phyloP scores from a whole-genome alignment of 2,797 vertebrate species.

The Thaleichthys pacificus region DNA sequence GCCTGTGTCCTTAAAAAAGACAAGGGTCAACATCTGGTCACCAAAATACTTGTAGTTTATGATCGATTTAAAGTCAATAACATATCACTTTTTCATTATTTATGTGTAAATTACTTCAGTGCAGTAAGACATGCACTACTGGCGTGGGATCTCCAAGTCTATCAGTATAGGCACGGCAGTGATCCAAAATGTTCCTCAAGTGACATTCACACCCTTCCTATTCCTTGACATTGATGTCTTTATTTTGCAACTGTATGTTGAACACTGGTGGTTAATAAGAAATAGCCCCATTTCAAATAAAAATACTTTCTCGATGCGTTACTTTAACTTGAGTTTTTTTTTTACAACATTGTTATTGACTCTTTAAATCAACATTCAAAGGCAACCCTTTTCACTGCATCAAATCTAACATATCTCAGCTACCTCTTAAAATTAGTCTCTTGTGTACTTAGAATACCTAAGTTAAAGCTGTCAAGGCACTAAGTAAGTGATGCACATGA shows the following conservation, averaged over 20 bases:
- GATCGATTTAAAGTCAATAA: constrained; percentile 36
- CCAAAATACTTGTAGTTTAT: constrained; percentile 32
- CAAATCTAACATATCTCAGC: not conserved
- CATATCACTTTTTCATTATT: constrained; percentile 53
- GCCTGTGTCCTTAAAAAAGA: constrained; percentile 38
- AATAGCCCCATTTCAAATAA: not conserved
- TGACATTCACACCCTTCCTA: constrained; percentile 18
- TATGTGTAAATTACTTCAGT: constrained; percentile 46
- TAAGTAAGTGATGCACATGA: not conserved
- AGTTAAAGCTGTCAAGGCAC: not conserved
- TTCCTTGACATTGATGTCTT: constrained; percentile 15
- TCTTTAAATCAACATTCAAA: not conserved
- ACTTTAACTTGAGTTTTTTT: not conserved
- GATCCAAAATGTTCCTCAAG: constrained; percentile 18
- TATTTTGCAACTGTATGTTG: not conserved
- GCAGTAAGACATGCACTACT: constrained; percentile 42
- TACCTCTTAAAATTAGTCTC: not conserved
- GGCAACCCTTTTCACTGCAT: not conserved
- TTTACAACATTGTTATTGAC: not conserved
- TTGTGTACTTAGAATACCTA: not conserved
- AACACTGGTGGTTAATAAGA: not conserved
- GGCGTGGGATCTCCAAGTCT: constrained; percentile 16
- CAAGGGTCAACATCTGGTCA: constrained; percentile 24
- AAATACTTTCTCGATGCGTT: not conserved
- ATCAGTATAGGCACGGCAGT: constrained; percentile 34